Evolutionary conservation across 2,113 vertebrate species (phyloP).

Genomic region (Marcusenius ussheri): DNA sequence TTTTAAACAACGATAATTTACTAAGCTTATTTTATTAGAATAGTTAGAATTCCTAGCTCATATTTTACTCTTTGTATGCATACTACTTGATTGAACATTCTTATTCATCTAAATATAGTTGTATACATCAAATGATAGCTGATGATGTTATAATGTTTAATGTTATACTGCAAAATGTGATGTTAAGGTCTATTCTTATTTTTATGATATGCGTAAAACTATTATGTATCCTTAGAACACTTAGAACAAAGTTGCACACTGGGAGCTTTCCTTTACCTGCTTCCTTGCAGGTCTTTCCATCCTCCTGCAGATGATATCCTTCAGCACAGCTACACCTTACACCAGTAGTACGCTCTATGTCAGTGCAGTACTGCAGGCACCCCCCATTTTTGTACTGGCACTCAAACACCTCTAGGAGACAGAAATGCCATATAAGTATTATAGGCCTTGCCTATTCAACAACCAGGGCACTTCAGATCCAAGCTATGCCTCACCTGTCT

Average conservation of each 20-base stretch:
- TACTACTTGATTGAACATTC: not conserved
- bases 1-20: not conserved
- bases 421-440: not conserved
- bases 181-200: not conserved
- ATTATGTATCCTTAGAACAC: not conserved
- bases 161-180: not conserved
- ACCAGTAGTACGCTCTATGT: not conserved
- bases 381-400: conserved; percentile 63
- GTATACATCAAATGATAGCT: not conserved
- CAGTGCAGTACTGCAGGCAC: conserved; percentile 66
- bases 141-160: not conserved
- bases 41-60: not conserved
- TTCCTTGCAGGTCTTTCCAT: conserved; percentile 44
- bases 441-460: not conserved
- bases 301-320: conserved; percentile 49
- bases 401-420: conserved; percentile 45
- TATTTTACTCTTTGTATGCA: not conserved
- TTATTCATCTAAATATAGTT: not conserved
- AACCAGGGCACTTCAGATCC: not conserved
- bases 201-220: not conserved
- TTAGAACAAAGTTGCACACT: not conserved
- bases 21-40: not conserved
- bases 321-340: conserved; percentile 53
- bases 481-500: conserved; percentile 46
- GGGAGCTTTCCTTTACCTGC: conserved; percentile 41